phyloP scores from a whole-genome alignment of 1,140 invertebrate species.

The Leptinotarsa lineolata region DNA sequence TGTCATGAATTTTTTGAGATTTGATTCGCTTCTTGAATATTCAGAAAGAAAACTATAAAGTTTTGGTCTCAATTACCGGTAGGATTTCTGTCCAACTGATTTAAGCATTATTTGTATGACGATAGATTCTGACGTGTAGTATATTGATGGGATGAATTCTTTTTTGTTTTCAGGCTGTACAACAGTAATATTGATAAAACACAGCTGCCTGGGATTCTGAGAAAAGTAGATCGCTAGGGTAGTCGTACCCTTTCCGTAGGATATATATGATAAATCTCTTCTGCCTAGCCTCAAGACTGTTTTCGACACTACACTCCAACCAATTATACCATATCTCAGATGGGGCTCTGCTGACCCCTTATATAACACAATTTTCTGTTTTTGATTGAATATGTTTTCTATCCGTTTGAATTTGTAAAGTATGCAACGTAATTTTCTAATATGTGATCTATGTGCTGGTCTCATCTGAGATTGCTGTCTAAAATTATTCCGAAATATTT shows the following conservation, averaged over 20 bases:
- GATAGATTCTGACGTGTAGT: background rate
- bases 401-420: too few relatives aligned
- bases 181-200: slow-evolving; percentile 6
- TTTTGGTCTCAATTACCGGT: background rate
- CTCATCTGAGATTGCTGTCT: too few relatives aligned
- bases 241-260: too few relatives aligned
- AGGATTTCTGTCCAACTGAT: slow-evolving; percentile 4
- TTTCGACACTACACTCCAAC: slow-evolving; percentile 9
- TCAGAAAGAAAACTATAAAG: slow-evolving; percentile 15
- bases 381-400: background rate
- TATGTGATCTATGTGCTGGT: too few relatives aligned
- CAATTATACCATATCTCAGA: slow-evolving; percentile 17
- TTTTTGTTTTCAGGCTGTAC: slow-evolving; percentile 5
- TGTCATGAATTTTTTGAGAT: slow-evolving; percentile 10
- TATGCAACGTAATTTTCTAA: too few relatives aligned
- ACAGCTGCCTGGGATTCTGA: slow-evolving; percentile 15
- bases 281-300: slow-evolving; percentile 4
- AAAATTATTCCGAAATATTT: too few relatives aligned
- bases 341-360: slow-evolving; percentile 19
- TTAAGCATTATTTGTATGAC: background rate
- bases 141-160: background rate
- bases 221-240: slow-evolving; percentile 21
- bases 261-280: slow-evolving; percentile 13
- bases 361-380: slow-evolving; percentile 7
- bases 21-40: slow-evolving; percentile 6